Evolutionary conservation across 64 coral and sea anemone species (phyloP).

Genomic region (Actinia tenebrosa): DNA sequence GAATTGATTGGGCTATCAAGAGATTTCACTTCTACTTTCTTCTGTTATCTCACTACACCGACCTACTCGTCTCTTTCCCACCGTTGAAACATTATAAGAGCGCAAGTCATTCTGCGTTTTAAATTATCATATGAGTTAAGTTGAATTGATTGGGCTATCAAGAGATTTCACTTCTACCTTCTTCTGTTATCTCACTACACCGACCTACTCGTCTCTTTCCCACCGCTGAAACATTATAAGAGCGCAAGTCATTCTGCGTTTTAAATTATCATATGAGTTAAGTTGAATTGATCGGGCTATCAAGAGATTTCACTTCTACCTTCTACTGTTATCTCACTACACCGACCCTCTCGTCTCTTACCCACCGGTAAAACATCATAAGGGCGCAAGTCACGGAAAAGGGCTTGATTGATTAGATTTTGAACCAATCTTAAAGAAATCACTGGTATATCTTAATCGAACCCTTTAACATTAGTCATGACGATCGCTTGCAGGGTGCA

Average conservation of each 20-base stretch:
- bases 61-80: neutral
- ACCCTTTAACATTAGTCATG: neutral
- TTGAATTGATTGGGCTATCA: constrained; percentile 6
- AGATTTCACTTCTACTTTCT: neutral
- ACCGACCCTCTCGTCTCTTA: neutral
- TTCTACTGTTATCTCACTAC: neutral
- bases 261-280: neutral
- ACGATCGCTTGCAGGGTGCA: neutral
- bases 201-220: neutral
- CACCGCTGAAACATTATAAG: neutral
- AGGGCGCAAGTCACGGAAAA: neutral
- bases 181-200: neutral
- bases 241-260: neutral
- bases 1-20: constrained; percentile 2
- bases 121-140: neutral
- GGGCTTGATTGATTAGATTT: neutral
- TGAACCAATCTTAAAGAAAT: neutral
- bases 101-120: neutral
- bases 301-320: neutral
- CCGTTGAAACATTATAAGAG: neutral
- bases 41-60: neutral
- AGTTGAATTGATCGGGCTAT: neutral
- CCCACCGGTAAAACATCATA: neutral
- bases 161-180: neutral
- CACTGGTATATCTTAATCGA: neutral